Base-by-base conservation (phyloP, 2,888 invertebrate genomes). In the Athripsodes cinereus region DNA sequence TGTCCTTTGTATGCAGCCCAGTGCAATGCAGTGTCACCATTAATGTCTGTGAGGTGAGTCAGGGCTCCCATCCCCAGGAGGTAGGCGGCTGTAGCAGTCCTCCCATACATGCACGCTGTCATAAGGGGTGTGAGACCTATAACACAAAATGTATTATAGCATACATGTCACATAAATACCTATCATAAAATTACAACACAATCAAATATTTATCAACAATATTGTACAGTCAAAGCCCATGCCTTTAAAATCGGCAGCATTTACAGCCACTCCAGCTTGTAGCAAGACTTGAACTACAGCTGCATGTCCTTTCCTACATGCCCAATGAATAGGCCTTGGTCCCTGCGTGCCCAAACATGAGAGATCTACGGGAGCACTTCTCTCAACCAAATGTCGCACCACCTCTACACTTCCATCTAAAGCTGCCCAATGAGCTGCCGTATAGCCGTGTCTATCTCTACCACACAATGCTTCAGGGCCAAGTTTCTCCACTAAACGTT, bases 1-100 rank as follows among this genome's bases (percentile, higher is more conserved):
- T 93, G 91, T 0, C 92, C 95, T 72, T 95, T 95, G 71, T 95
- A 95, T 0, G 94, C 91, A 0, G 94, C 93, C 95, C 95, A 96
- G 69, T 96, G 95, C 26, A 95, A 75, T 0, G 95, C 94, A 0
- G 92, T 92, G 68, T 96, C 95, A 0, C 95, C 95, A 69, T 96
- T 95, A 65, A 92, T 92, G 67, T 96, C 95, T 1, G 90, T 88
- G 50, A 92, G 78, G 68, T 92, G 87, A 64, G 92, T 88, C 1
- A 89, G 81, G 0, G 94, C 93, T 2, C 92, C 93, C 85, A 90
- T 92, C 22, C 94, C 94, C 53, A 96, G 80, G 1, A 96, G 77
- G 71, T 91, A 95, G 0, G 93, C 93, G 0, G 93, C 93, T 0
- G 94, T 89, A 10, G 92, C 92, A 1, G 92, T 90, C 68, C 92